These are phyloP conservation scores for Ceratitis capitata DNA, from an alignment of 1,140 invertebrate genomes.

Conservation along the genomic window DNA sequence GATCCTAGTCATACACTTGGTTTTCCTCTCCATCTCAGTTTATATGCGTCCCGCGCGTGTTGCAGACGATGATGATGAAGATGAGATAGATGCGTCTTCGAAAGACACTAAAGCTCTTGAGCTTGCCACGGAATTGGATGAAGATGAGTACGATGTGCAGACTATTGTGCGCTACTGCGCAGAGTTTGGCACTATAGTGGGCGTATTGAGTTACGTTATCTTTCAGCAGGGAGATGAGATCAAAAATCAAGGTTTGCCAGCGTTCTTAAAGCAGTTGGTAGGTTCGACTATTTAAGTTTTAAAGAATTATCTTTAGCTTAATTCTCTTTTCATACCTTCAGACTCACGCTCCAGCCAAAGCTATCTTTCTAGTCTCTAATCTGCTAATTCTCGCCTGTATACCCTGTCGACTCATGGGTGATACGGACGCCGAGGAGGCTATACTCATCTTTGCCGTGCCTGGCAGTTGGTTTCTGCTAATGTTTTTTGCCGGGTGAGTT, in stretches of 20 bases:
- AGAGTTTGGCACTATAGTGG: slow-evolving; percentile 85
- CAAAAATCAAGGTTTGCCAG: slow-evolving; percentile 88
- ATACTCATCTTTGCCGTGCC: slow-evolving; percentile 92
- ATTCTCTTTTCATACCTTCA: slow-evolving; percentile 66
- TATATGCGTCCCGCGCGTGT: slow-evolving; percentile 82
- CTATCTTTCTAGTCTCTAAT: slow-evolving; percentile 93
- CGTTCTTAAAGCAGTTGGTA: slow-evolving; percentile 93
- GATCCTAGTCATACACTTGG: slow-evolving; percentile 86
- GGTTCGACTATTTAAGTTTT: slow-evolving; percentile 48
- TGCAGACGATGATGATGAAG: slow-evolving; percentile 64
- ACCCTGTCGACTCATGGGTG: slow-evolving; percentile 81
- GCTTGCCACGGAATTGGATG: background rate
- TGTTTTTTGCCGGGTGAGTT: slow-evolving; percentile 96
- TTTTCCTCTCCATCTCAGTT: slow-evolving; percentile 88
- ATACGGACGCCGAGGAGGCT: slow-evolving; percentile 86
- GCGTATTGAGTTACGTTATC: slow-evolving; percentile 88
- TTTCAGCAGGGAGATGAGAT: slow-evolving; percentile 93
- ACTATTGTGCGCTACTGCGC: slow-evolving; percentile 75
- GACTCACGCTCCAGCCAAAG: slow-evolving; percentile 93
- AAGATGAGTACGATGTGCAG: slow-evolving; percentile 62
- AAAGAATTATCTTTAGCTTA: background rate
- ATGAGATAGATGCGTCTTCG: slow-evolving; percentile 41
- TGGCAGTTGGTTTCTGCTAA: slow-evolving; percentile 95
- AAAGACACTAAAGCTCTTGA: background rate
- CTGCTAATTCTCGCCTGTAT: slow-evolving; percentile 92